phyloP scores from a whole-genome alignment of 2,888 invertebrate genomes.

The Acleris emargana region DNA sequence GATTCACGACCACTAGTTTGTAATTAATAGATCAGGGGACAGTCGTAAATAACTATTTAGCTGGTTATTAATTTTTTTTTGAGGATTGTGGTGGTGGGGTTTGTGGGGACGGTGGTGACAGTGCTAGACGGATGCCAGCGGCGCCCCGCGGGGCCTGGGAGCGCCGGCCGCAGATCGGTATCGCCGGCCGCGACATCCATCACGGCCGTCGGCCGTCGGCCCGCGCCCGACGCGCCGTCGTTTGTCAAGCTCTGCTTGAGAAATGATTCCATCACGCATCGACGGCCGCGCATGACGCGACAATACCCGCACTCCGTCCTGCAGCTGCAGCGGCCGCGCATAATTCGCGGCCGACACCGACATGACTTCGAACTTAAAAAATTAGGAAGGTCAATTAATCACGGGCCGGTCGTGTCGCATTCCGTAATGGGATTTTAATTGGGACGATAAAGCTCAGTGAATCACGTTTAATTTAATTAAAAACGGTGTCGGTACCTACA shows the following conservation, averaged over 20 bases:
- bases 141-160: constrained; percentile 45
- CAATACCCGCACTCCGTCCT: constrained; percentile 10
- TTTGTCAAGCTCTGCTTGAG: constrained; percentile 29
- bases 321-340: constrained; percentile 39
- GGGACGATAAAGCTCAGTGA: constrained; percentile 19
- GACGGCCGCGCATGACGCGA: constrained; percentile 18
- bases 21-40: constrained; percentile 33
- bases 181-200: constrained; percentile 32
- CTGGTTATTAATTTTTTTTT: constrained; percentile 11
- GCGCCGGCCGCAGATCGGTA: constrained; percentile 25
- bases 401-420: constrained; percentile 21
- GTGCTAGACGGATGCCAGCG: constrained; percentile 57
- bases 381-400: constrained; percentile 34
- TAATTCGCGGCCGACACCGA: constrained; percentile 29
- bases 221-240: constrained; percentile 16
- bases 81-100: constrained; percentile 1
- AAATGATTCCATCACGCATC: constrained; percentile 34
- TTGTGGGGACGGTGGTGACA: constrained; percentile 62
- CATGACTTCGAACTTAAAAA: constrained; percentile 36
- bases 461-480: constrained; percentile 21
- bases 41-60: constrained; percentile 32
- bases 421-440: constrained; percentile 35
- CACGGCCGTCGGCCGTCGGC: constrained; percentile 12
- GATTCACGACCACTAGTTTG: constrained; percentile 31
- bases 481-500: constrained; percentile 12